Evolutionary conservation across 1,140 invertebrate species (phyloP).

Genomic region (Copidosoma floridanum): DNA sequence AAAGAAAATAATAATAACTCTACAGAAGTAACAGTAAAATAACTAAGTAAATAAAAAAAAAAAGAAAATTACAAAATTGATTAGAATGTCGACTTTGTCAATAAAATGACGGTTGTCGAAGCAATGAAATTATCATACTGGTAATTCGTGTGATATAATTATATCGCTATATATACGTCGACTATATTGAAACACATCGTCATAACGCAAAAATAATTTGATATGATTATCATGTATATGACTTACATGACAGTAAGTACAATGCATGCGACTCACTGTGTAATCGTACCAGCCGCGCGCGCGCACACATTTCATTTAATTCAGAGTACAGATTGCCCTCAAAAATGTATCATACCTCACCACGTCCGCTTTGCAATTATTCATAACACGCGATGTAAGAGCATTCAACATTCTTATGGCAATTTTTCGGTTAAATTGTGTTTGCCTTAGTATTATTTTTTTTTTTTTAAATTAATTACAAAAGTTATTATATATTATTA

Average conservation of each 20-base stretch:
- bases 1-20: too few relatives aligned
- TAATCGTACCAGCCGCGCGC: constrained; percentile 4
- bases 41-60: too few relatives aligned
- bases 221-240: constrained; percentile 1
- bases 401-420: constrained; percentile 2
- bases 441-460: neutral
- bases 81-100: too few relatives aligned
- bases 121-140: too few relatives aligned
- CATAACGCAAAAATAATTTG: constrained; percentile 7
- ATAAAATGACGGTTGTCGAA: too few relatives aligned
- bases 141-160: neutral
- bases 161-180: too few relatives aligned
- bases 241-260: constrained; percentile 23
- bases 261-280: constrained; percentile 21
- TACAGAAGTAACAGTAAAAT: too few relatives aligned
- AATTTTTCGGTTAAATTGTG: constrained; percentile 5
- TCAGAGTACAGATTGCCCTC: constrained; percentile 24
- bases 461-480: constrained; percentile 5
- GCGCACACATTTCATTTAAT: neutral
- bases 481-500: constrained; percentile 2
- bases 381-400: neutral
- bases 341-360: constrained; percentile 9
- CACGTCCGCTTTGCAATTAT: constrained; percentile 15
- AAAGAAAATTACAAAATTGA: too few relatives aligned
- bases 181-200: neutral